Base-by-base conservation (phyloP, 2,113 vertebrate genomes). In the Oriolus oriolus region DNA sequence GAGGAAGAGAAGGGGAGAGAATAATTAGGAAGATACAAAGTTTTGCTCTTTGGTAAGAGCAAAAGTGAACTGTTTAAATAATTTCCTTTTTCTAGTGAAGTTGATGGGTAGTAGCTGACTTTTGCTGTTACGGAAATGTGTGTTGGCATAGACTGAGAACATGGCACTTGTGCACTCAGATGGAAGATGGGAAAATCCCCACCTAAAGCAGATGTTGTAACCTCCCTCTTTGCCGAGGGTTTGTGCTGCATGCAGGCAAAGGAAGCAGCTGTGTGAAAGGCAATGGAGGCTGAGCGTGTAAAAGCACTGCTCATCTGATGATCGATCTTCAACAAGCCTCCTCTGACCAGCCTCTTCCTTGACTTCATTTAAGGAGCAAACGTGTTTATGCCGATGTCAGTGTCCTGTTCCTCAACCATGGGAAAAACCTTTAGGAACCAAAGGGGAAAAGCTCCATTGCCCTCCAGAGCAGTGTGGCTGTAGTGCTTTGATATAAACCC, bases 271-370 rank as follows among this genome's bases (percentile, higher is more conserved):
- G 6, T 13, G n/a, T 53, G 45, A 49, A 66, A 56, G 37, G 21
- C 37, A 7, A 1, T 17, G 2, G 1, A 50, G 45, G 45, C 21
- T 18, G 7, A 42, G 28, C 1, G 0, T 11, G 14, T 33, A 37
- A 39, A 57, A 85, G 26, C 31, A 13, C 28, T 42, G 74, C 57
- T 83, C 13, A 16, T 42, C 16, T 49, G 28, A 28, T 11, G 20
- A 26, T 26, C 2, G 0, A 8, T 17, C 33, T 60, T 66, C 45
- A 21, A 4, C 11, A 41, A 66, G 15, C 33, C 35, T 44, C 24
- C 44, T 31, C 23, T 27, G 47, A 37, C 45, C 39, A 68, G 7
- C 47, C 30, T 23, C 54, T 31, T 65, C 10, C 47, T 53, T 76
- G 19, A 16, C 19, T 49, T 2, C 0, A 0, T 47, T 16, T 33